phyloP scores from a whole-genome alignment of 2,888 invertebrate species.

The Yponomeuta malinellus region DNA sequence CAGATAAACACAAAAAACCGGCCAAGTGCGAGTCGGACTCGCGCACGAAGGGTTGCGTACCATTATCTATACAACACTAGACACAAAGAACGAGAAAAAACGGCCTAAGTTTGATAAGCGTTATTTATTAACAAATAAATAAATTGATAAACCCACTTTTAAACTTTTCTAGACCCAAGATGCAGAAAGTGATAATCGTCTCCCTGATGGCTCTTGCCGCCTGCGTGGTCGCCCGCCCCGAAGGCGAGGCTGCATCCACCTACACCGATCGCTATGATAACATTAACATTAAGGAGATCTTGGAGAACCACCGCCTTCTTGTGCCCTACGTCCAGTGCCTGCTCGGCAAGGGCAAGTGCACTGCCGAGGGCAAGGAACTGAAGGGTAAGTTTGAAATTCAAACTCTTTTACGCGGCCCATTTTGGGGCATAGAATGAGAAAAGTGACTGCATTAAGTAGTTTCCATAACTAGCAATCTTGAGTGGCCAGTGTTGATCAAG shows the following conservation, averaged over 20 bases:
- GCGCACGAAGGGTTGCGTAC: too few relatives aligned
- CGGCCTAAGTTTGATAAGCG: too few relatives aligned
- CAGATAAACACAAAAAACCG: too few relatives aligned
- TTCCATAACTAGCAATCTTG: too few relatives aligned
- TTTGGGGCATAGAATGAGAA: too few relatives aligned
- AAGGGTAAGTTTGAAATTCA: conserved; percentile 71
- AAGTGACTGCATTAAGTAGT: too few relatives aligned
- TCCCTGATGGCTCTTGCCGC: conserved; percentile 40
- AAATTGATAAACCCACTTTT: background rate
- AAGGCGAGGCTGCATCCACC: conserved; percentile 21
- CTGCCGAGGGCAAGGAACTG: conserved; percentile 79
- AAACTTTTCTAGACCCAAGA: conserved; percentile 29
- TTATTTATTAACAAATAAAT: too few relatives aligned
- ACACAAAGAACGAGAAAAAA: too few relatives aligned
- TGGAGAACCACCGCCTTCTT: conserved; percentile 75
- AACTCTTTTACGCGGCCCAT: background rate
- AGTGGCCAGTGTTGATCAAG: too few relatives aligned
- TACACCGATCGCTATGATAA: conserved; percentile 79
- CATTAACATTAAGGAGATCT: conserved; percentile 77
- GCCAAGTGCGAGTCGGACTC: too few relatives aligned
- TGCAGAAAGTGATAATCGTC: conserved; percentile 30
- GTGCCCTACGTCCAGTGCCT: conserved; percentile 78
- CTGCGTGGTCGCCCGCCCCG: conserved; percentile 32
- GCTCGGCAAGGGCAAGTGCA: conserved; percentile 70
- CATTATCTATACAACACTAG: too few relatives aligned